These are phyloP conservation scores for Charadrius vociferus DNA, from an alignment of 2,113 vertebrate species.

Conservation along the genomic window DNA sequence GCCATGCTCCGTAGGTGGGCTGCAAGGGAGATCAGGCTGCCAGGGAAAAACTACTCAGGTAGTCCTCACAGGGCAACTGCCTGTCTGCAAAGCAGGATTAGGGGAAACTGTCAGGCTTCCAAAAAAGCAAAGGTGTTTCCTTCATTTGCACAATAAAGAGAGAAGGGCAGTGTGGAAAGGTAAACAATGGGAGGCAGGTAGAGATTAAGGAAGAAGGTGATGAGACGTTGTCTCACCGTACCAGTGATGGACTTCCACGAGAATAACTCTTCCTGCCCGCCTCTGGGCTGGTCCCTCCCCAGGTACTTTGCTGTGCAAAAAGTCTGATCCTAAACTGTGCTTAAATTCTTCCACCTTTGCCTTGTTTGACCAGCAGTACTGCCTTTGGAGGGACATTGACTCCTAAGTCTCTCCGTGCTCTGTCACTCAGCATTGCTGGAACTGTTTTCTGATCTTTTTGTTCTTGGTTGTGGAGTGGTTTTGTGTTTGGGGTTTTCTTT, in stretches of 20 bases:
- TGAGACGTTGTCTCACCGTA: background rate
- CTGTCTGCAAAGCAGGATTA: background rate
- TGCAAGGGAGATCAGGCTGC: background rate
- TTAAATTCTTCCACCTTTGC: background rate
- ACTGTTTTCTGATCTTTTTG: background rate
- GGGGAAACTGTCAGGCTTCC: background rate
- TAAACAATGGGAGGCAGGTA: background rate
- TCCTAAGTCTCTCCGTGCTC: background rate
- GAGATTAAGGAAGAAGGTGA: background rate
- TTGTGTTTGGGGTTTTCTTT: too few species aligned
- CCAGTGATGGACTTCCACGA: background rate
- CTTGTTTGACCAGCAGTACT: background rate
- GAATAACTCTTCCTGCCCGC: background rate
- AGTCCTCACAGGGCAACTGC: background rate
- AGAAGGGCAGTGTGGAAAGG: background rate
- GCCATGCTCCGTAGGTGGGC: accelerated
- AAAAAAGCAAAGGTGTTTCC: background rate
- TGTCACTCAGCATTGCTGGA: background rate
- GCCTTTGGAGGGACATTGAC: background rate
- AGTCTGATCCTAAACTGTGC: background rate
- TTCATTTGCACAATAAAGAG: background rate
- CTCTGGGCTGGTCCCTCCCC: background rate
- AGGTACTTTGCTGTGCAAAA: background rate
- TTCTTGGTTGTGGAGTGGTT: background rate
- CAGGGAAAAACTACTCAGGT: background rate